phyloP scores from a whole-genome alignment of 1,140 invertebrate species.

The Drosophila nigromelanica region DNA sequence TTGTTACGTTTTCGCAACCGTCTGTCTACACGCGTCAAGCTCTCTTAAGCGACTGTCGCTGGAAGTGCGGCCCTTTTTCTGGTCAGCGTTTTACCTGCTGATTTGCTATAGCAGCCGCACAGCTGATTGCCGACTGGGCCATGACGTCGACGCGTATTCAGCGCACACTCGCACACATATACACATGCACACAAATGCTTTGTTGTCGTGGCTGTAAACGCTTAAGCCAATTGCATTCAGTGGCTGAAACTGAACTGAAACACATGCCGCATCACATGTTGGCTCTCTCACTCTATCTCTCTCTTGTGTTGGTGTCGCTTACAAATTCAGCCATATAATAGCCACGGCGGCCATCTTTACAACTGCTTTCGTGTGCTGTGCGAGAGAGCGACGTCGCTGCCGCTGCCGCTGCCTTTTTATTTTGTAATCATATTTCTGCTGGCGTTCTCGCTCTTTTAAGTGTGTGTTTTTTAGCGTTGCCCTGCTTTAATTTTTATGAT shows the following conservation, averaged over 20 bases:
- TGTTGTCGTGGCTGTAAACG: conserved; percentile 60
- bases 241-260: conserved; percentile 58
- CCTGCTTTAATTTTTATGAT: conserved; percentile 78
- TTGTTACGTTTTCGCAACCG: conserved; percentile 18
- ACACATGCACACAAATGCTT: conserved; percentile 9
- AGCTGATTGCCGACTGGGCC: conserved; percentile 63
- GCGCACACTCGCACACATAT: conserved; percentile 28
- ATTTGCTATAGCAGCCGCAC: conserved; percentile 49
- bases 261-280: conserved; percentile 45
- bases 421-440: conserved; percentile 68
- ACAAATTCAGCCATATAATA: conserved; percentile 74
- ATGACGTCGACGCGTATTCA: conserved; percentile 64
- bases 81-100: conserved; percentile 63
- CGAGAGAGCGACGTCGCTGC: conserved; percentile 26
- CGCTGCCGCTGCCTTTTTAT: conserved; percentile 54
- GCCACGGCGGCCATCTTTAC: conserved; percentile 77
- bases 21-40: conserved; percentile 58
- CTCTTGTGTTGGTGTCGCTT: conserved; percentile 41
- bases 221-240: conserved; percentile 75
- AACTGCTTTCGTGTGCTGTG: conserved; percentile 51
- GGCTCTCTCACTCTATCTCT: conserved; percentile 39
- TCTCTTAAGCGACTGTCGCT: conserved; percentile 68
- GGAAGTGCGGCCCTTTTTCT: conserved; percentile 39
- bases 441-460: conserved; percentile 43
- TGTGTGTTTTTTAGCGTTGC: conserved; percentile 57